Base-by-base conservation (phyloP, 2,888 invertebrate species). In the Erpobdella octoculata region DNA sequence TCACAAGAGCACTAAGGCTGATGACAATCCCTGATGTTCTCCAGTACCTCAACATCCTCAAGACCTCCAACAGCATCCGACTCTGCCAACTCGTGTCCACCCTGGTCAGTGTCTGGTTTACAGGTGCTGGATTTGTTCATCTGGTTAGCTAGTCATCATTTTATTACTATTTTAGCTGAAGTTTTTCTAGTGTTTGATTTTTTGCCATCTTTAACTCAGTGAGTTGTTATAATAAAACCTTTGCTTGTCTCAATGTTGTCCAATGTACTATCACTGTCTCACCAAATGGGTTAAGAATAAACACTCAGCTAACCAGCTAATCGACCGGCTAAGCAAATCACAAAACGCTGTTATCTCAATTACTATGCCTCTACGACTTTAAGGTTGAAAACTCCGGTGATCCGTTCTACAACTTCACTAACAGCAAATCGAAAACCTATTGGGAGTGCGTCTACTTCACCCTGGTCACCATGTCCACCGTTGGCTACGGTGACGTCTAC, bases 1-100 rank as follows among this genome's bases (percentile, higher is more conserved):
- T 98, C 88, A 90, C 98, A 85, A 91, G 98, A 88, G 98, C 97
- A 85, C 89, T 98, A 85, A 91, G 98, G 86, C 90, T 99, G 87
- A 97, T 98, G 96, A 97, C 97, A 85, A 96, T 99, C 87, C 98
- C 98, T 97, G 98, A 99, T 88, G 98, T 99, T 88, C 90, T 99
- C 87, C 98, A 98, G 88, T 99, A 98, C 89, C 90, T 99, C 87
- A 98, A 98, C 88, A 93, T 99, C 87, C 89, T 99, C 86, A 97
- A 98, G 88, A 98, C 98, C 87, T 97, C 96, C 87, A 96, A 95
- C 87, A 95, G 96, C 85, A 99, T 99, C 87, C 91, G 97, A 85
- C 89, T 99, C 87, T 95, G 97, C 86, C 97, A 98, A 89, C 89
- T 99, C 86, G 94, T 98, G 85, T 97, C 97, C 86, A 95, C 96